phyloP scores from a whole-genome alignment of 2,797 vertebrate species.

The Molossus molossus region DNA sequence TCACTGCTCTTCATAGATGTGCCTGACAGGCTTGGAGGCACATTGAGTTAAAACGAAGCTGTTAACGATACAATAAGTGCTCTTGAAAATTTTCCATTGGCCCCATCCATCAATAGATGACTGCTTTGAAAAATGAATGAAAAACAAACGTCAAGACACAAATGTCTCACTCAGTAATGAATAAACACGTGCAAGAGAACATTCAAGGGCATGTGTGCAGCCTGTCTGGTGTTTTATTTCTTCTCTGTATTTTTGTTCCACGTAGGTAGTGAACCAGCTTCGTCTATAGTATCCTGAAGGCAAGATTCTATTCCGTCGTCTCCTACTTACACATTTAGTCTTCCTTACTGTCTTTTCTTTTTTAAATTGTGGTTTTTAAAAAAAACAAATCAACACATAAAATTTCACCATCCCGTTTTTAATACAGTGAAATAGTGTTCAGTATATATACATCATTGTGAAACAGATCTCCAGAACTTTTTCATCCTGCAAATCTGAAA shows the following conservation, averaged over 20 bases:
- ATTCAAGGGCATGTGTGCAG: accelerated
- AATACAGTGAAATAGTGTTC: not conserved
- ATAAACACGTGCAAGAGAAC: too few relatives aligned
- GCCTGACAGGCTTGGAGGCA: slow-evolving; percentile 59
- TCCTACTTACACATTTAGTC: not conserved
- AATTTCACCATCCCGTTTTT: not conserved
- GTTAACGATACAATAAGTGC: slow-evolving; percentile 68
- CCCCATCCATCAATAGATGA: not conserved
- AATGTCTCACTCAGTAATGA: slow-evolving; percentile 47
- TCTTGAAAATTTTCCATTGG: slow-evolving; percentile 3
- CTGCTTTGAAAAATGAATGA: slow-evolving; percentile 67
- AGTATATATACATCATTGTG: not conserved
- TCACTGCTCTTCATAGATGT: not conserved
- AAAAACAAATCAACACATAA: not conserved
- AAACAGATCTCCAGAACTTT: not conserved
- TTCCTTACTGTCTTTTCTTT: not conserved
- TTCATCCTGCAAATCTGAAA: not conserved
- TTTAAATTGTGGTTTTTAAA: not conserved
- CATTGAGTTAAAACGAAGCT: not conserved
- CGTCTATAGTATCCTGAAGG: not conserved
- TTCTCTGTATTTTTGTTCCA: not conserved
- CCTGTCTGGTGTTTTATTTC: not conserved
- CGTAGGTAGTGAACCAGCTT: not conserved
- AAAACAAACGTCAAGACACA: slow-evolving; percentile 64
- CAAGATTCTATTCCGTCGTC: not conserved